Evolutionary conservation across 2,888 invertebrate species (phyloP).

Genomic region (Opisthograptis luteolata): DNA sequence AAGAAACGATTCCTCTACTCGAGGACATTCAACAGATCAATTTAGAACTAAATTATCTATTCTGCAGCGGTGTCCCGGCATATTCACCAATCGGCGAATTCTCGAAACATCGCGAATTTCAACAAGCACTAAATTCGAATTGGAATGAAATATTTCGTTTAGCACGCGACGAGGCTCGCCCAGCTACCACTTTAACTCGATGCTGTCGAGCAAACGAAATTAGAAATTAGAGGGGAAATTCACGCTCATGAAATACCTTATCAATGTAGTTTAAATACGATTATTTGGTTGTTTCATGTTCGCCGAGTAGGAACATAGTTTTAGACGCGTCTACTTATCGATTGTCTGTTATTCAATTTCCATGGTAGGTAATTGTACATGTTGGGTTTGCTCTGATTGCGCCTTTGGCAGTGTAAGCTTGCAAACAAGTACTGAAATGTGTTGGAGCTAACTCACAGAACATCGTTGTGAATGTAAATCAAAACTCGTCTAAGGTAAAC

Average conservation of each 20-base stretch:
- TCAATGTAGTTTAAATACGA: slow-evolving; percentile 15
- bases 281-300: slow-evolving; percentile 19
- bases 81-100: slow-evolving; percentile 34
- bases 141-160: slow-evolving; percentile 54
- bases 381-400: no score
- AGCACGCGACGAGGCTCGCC: slow-evolving; percentile 44
- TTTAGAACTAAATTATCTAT: slow-evolving; percentile 2
- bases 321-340: background rate
- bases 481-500: no score
- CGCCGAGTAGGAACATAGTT: slow-evolving; percentile 7
- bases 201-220: slow-evolving; percentile 11
- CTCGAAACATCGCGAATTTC: slow-evolving; percentile 42
- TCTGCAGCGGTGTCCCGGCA: slow-evolving; percentile 23
- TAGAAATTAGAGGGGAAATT: slow-evolving; percentile 17
- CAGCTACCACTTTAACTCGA: slow-evolving; percentile 43
- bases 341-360: no score
- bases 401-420: no score
- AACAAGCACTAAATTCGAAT: slow-evolving; percentile 51
- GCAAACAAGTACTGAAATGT: no score
- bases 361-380: no score
- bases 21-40: slow-evolving; percentile 1
- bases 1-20: background rate
- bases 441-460: no score
- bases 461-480: no score
- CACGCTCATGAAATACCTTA: slow-evolving; percentile 11